These are phyloP conservation scores for Atherinomorus stipes DNA, from an alignment of 2,113 vertebrate species.

Conservation along the genomic window DNA sequence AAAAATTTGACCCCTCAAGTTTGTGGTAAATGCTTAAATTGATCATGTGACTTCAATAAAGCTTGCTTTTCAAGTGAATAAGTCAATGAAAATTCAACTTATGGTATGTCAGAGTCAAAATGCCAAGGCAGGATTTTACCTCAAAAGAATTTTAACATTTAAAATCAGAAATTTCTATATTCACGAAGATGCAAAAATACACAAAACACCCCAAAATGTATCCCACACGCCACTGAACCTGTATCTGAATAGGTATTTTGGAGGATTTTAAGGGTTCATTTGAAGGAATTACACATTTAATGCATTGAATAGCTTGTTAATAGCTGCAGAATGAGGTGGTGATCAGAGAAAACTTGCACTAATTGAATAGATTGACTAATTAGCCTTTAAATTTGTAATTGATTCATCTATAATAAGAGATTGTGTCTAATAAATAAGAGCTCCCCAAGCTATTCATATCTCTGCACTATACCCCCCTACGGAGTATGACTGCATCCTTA, in stretches of 20 bases:
- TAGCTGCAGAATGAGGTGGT: conserved; percentile 66
- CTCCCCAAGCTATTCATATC: conserved; percentile 61
- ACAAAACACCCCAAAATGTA: conserved; percentile 2
- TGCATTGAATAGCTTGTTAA: conserved; percentile 74
- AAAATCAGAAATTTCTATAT: conserved; percentile 13
- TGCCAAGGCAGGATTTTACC: conserved; percentile 30
- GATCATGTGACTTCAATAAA: conserved; percentile 40
- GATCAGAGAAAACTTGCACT: conserved; percentile 53
- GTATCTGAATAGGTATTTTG: conserved; percentile 63
- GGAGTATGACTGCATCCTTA: conserved; percentile 75
- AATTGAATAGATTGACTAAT: conserved; percentile 76
- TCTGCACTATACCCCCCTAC: conserved; percentile 58
- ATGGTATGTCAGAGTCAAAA: conserved; percentile 40
- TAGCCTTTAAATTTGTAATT: conserved; percentile 81
- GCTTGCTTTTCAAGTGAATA: conserved; percentile 31
- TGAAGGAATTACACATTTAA: conserved; percentile 72
- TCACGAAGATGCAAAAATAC: background rate
- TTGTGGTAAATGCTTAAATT: conserved; percentile 7
- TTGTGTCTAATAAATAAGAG: too few relatives aligned
- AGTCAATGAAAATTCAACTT: conserved; percentile 44
- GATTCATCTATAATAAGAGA: conserved; percentile 74
- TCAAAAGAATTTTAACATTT: conserved; percentile 18
- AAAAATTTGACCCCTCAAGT: conserved; percentile 3
- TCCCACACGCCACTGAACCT: conserved; percentile 53
- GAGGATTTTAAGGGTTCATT: conserved; percentile 44